A percentile compares a stretch with the other conserved stretches of the same genome.
Conservation (phyloP, 1,140 invertebrate genomes). For the Papilio helenus region DNA sequence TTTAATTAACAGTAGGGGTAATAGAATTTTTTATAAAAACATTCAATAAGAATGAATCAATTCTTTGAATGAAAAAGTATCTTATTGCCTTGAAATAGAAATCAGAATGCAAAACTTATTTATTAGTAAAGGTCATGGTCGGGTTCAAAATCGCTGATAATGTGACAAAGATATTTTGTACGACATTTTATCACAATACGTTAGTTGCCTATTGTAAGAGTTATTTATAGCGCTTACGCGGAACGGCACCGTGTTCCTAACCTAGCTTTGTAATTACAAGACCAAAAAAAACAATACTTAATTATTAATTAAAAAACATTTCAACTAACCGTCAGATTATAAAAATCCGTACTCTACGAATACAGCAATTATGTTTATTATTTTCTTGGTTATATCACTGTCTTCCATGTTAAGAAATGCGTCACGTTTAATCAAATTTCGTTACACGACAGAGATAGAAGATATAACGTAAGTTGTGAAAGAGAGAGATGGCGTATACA, state of each 20-base stretch:
- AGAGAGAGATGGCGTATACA: not conserved
- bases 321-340: not conserved
- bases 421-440: not conserved
- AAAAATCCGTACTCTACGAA: no score
- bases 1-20: not conserved
- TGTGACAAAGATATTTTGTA: constrained; percentile 1
- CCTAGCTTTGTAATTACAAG: not conserved
- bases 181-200: not conserved
- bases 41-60: not conserved
- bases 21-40: not conserved
- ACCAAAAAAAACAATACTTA: not conserved
- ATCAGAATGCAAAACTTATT: not conserved
- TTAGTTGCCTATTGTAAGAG: not conserved
- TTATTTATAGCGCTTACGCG: not conserved
- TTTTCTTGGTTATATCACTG: not conserved
- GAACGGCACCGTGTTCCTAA: not conserved
- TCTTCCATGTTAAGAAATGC: not conserved
- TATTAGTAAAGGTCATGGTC: constrained; percentile 14
- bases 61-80: not conserved
- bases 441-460: not conserved
- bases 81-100: not conserved
- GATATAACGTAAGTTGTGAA: not conserved
- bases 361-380: not conserved
- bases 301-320: not conserved
- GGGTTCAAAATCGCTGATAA: constrained; percentile 13